phyloP scores from a whole-genome alignment of 2,113 vertebrate species.

The Chionomys nivalis region DNA sequence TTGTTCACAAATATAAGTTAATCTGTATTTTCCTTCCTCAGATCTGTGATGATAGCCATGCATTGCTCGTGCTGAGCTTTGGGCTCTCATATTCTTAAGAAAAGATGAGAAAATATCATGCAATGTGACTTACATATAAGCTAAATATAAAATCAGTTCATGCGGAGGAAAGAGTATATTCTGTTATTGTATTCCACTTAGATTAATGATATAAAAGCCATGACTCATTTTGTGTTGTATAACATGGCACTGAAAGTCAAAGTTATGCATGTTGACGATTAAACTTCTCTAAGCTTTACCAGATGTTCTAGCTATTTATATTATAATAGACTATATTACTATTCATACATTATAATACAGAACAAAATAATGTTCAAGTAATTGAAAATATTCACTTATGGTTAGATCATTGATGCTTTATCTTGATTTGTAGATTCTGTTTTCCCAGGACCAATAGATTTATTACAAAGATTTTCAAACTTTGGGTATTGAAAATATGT shows the following conservation, averaged over 20 bases:
- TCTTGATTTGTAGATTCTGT: neutral
- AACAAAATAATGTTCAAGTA: neutral
- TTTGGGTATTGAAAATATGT: neutral
- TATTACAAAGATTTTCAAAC: neutral
- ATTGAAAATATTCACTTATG: slow-evolving; percentile 5
- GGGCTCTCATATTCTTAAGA: neutral
- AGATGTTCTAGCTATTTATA: neutral
- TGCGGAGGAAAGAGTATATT: neutral
- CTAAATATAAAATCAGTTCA: neutral
- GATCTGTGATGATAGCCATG: neutral
- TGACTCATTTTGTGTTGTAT: neutral
- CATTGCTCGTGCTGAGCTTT: neutral
- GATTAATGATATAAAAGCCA: neutral
- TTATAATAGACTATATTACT: neutral
- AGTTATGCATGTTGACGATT: neutral
- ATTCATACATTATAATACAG: neutral
- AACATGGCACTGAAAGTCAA: neutral
- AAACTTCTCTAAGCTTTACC: neutral
- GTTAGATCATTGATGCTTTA: neutral
- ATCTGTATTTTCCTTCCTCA: neutral
- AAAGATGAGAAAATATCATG: no score
- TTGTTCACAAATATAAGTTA: neutral
- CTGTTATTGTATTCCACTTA: neutral
- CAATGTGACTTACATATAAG: neutral
- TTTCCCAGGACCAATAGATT: neutral